These are phyloP conservation scores for Halichondria panicea DNA, from an alignment of 37 sponge, comb jelly and placozoan species.

Conservation along the genomic window DNA sequence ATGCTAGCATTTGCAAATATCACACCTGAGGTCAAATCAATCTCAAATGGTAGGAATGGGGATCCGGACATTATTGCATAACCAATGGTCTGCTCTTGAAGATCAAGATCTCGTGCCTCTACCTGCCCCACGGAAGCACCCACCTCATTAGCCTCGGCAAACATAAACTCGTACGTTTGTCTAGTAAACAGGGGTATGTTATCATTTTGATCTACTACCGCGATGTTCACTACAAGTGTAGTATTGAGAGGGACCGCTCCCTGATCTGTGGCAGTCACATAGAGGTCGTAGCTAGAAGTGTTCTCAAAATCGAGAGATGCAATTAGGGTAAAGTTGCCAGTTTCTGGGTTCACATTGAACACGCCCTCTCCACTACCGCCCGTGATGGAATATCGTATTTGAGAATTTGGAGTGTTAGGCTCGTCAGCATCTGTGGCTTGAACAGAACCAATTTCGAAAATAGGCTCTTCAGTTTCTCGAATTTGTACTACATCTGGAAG, in stretches of 20 bases:
- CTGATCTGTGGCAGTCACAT: conserved; percentile 44
- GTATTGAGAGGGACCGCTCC: conserved; percentile 34
- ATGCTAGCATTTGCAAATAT: conserved; percentile 7
- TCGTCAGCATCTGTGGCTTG: conserved; percentile 36
- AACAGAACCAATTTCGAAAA: not conserved
- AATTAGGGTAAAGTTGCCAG: conserved; percentile 53
- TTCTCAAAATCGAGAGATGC: conserved; percentile 27
- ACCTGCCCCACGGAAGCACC: conserved; percentile 34
- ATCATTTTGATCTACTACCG: conserved; percentile 37
- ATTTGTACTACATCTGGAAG: not conserved
- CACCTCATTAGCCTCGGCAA: conserved; percentile 21
- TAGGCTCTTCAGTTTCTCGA: not conserved
- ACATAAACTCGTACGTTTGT: conserved; percentile 19
- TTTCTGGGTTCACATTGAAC: conserved; percentile 31
- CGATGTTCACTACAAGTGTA: conserved; percentile 22
- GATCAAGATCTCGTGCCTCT: conserved; percentile 50
- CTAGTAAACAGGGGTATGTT: conserved; percentile 46
- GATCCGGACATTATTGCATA: conserved; percentile 1
- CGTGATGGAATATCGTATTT: conserved; percentile 20
- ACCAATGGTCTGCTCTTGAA: conserved; percentile 28
- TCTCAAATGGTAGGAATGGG: conserved; percentile 15
- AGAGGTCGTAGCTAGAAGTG: not conserved
- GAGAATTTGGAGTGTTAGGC: conserved; percentile 27
- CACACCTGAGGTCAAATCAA: conserved; percentile 34
- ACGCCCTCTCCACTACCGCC: conserved; percentile 23